phyloP scores from a whole-genome alignment of 2,113 vertebrate species.

The Brachypteracias leptosomus region DNA sequence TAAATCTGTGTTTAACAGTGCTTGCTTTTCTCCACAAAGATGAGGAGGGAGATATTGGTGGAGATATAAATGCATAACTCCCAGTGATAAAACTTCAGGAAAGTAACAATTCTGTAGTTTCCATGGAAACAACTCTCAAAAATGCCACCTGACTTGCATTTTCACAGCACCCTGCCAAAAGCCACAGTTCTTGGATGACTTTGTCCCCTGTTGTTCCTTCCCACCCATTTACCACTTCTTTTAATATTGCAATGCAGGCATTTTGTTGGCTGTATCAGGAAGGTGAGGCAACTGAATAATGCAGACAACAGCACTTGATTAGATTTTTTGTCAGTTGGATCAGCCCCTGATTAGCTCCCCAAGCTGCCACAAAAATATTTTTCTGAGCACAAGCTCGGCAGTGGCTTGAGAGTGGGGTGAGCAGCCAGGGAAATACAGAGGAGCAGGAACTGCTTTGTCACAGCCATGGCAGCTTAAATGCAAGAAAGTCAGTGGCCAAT shows the following conservation, averaged over 20 bases:
- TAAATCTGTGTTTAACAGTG: slow-evolving; percentile 40
- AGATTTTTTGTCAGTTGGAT: accelerated
- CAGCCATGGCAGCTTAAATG: not conserved
- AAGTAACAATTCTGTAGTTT: not conserved
- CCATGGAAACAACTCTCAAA: slow-evolving; percentile 6
- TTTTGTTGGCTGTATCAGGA: not conserved
- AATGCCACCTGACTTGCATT: not conserved
- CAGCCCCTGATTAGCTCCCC: not conserved
- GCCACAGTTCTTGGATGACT: not conserved
- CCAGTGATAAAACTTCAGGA: not conserved
- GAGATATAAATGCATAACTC: not conserved
- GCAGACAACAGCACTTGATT: not conserved
- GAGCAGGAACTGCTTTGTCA: not conserved
- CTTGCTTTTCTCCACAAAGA: not conserved
- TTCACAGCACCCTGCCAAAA: not conserved
- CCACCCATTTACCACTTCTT: not conserved
- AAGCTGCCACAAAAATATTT: not conserved
- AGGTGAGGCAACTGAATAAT: not conserved
- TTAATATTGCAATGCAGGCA: not conserved
- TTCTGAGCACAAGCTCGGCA: not conserved
- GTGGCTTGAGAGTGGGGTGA: accelerated
- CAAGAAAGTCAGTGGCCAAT: not conserved
- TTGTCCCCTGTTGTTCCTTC: not conserved
- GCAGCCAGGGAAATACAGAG: not conserved
- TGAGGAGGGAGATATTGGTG: not conserved